Evolutionary conservation across 2,888 invertebrate genomes (phyloP).

Genomic region (Apotomis betuletana): DNA sequence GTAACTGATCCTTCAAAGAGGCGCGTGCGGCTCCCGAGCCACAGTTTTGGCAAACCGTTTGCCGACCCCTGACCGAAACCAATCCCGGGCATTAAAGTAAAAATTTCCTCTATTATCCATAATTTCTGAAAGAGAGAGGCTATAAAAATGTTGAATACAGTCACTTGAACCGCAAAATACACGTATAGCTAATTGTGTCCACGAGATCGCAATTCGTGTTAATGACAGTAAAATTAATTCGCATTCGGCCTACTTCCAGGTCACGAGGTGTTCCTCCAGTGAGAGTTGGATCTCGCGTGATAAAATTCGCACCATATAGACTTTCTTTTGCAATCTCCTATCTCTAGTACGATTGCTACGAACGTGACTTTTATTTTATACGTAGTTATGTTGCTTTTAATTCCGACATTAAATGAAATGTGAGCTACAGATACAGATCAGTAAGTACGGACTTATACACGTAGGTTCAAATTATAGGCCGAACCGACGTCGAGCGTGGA

Average conservation of each 20-base stretch:
- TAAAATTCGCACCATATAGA: constrained; percentile 14
- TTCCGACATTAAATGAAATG: not conserved
- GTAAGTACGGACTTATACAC: constrained; percentile 1
- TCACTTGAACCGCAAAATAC: constrained; percentile 31
- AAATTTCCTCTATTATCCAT: constrained; percentile 36
- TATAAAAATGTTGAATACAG: constrained; percentile 35
- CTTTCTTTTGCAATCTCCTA: not conserved
- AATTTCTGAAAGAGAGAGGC: constrained; percentile 36
- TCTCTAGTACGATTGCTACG: not conserved
- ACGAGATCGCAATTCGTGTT: constrained; percentile 41
- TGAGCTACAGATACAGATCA: not conserved
- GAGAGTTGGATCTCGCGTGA: constrained; percentile 40
- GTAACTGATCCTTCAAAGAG: too few species aligned
- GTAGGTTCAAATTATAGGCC: constrained; percentile 29
- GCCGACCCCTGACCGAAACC: not conserved
- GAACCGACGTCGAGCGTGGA: constrained; percentile 21
- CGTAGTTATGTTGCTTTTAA: not conserved
- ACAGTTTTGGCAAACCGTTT: too few species aligned
- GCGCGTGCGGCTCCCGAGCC: too few species aligned
- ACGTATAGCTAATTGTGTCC: constrained; percentile 36
- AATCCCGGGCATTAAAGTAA: constrained; percentile 18
- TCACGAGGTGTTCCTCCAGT: constrained; percentile 38
- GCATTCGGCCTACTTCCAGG: constrained; percentile 35
- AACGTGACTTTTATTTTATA: constrained; percentile 1
- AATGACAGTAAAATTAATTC: constrained; percentile 44